Percentiles rank a stretch among this genome's conserved stretches.
Evolutionary conservation across 2,113 vertebrate species (phyloP).

Genomic region (Cisticola juncidis): DNA sequence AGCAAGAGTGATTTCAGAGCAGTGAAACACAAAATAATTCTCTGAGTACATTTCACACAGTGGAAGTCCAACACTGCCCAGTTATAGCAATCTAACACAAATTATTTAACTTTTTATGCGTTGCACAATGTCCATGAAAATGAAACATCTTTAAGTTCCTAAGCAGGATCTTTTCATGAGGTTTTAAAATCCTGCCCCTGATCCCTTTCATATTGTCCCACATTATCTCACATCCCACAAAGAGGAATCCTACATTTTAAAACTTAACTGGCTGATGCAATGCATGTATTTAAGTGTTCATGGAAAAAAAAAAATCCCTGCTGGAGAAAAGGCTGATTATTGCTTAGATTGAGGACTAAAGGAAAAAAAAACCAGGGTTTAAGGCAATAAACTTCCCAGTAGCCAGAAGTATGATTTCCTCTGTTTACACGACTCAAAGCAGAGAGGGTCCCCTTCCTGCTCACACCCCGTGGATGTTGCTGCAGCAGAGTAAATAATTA

Average conservation of each 20-base stretch:
- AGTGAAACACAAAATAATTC: not conserved
- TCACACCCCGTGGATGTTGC: not conserved
- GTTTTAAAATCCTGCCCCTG: not conserved
- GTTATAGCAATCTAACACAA: not conserved
- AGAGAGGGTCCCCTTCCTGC: slow-evolving; percentile 10
- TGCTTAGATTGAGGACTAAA: not conserved
- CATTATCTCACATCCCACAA: not conserved
- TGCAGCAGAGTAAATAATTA: slow-evolving; percentile 30
- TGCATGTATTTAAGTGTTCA: not conserved
- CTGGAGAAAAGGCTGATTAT: not conserved
- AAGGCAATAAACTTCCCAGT: not conserved
- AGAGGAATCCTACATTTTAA: not conserved
- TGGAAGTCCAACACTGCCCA: not conserved
- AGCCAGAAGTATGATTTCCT: not conserved
- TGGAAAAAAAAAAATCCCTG: not conserved
- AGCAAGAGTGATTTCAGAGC: not conserved
- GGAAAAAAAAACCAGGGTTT: not conserved
- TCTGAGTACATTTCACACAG: accelerated
- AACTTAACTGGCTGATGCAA: not conserved
- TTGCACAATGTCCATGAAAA: not conserved
- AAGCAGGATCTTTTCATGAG: accelerated
- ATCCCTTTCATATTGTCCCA: not conserved
- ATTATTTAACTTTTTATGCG: not conserved
- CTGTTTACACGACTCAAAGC: not conserved
- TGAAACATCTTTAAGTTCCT: not conserved